Percentiles rank a stretch among this genome's conserved stretches.
phyloP scores from a whole-genome alignment of 2,888 invertebrate genomes.

The Venustoraphidia nigricollis region DNA sequence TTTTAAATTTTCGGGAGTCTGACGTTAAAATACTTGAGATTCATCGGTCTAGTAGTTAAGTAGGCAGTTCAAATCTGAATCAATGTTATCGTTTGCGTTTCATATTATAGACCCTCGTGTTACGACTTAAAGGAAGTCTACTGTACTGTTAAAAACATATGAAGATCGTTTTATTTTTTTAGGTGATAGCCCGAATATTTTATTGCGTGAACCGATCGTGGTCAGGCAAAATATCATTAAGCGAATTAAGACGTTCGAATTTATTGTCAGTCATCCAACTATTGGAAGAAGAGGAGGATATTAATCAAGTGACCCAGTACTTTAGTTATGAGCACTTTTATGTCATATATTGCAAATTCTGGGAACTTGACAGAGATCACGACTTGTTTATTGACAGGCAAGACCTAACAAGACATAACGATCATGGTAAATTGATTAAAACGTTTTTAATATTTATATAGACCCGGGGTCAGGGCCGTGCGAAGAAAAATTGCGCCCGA shows the following conservation, averaged over 20 bases:
- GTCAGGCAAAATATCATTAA: constrained; percentile 80
- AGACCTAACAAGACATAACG: constrained; percentile 88
- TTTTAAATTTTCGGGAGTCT: no score
- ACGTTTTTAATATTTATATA: no score
- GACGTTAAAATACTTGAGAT: no score
- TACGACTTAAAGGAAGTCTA: not conserved
- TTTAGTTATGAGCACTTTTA: constrained; percentile 99
- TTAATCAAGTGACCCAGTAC: constrained; percentile 81
- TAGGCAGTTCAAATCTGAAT: no score
- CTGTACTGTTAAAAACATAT: no score
- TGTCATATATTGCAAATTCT: constrained; percentile 99
- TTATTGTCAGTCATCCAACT: constrained; percentile 67
- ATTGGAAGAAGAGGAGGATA: constrained; percentile 91
- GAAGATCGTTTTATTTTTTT: constrained; percentile 13
- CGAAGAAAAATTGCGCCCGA: no score
- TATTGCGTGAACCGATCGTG: constrained; percentile 95
- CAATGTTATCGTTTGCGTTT: no score
- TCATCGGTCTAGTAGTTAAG: no score
- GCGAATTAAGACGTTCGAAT: constrained; percentile 84
- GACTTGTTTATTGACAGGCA: constrained; percentile 90
- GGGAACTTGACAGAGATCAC: constrained; percentile 98
- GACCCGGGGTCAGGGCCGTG: no score
- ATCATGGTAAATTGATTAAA: constrained; percentile 56
- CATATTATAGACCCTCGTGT: no score
- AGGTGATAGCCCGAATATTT: constrained; percentile 94